Conservation (phyloP, 2,888 invertebrate genomes). For the Ephialtes manifestator region DNA sequence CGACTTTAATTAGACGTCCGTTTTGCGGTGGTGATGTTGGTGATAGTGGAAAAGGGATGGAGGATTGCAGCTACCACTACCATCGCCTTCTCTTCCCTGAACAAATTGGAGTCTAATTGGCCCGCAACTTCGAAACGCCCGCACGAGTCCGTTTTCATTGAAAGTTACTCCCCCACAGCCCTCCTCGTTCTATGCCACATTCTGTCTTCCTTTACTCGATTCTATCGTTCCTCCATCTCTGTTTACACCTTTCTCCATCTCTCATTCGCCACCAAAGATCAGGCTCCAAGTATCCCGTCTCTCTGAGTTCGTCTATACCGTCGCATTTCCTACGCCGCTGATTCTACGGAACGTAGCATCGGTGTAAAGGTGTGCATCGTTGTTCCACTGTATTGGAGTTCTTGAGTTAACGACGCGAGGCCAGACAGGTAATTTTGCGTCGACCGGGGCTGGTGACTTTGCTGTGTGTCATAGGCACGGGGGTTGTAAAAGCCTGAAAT, state of each 20-base stretch:
- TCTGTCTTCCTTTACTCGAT: constrained; percentile 60
- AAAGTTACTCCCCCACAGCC: constrained; percentile 71
- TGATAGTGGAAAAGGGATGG: constrained; percentile 58
- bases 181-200: constrained; percentile 5
- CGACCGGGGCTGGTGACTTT: constrained; percentile 16
- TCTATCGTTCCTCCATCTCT: constrained; percentile 17
- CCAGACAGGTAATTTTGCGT: constrained; percentile 58
- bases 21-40: constrained; percentile 74
- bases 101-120: constrained; percentile 81
- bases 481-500: constrained; percentile 24
- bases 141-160: constrained; percentile 76
- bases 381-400: constrained; percentile 55
- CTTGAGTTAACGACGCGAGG: constrained; percentile 54
- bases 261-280: constrained; percentile 43
- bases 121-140: constrained; percentile 78
- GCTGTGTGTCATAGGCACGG: constrained; percentile 34
- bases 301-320: constrained; percentile 11
- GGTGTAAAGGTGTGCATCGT: constrained; percentile 50
- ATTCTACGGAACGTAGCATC: not conserved
- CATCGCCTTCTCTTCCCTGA: constrained; percentile 68
- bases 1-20: constrained; percentile 80
- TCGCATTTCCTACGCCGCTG: not conserved
- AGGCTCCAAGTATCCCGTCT: constrained; percentile 7
- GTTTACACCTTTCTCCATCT: constrained; percentile 42
- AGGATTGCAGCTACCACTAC: constrained; percentile 58